A percentile compares a stretch with the other conserved stretches of the same genome.
These are phyloP conservation scores for Operophtera brumata DNA, from an alignment of 2,888 invertebrate genomes.

Conservation along the genomic window DNA sequence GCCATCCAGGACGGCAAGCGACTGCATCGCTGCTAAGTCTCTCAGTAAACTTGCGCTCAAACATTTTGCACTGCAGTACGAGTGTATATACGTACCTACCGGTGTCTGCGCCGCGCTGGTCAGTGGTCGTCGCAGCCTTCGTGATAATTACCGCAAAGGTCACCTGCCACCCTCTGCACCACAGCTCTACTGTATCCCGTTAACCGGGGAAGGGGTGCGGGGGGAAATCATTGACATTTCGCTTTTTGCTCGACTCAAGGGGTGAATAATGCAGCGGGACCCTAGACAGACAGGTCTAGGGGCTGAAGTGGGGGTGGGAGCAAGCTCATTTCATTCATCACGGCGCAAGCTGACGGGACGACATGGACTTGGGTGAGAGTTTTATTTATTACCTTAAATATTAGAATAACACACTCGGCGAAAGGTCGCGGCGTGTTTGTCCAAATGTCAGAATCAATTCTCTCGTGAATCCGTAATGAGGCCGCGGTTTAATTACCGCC, in stretches of 20 bases:
- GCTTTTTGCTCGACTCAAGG: conserved; percentile 48
- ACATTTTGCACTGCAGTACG: too few species aligned
- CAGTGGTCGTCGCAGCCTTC: conserved; percentile 2
- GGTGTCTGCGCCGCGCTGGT: not conserved
- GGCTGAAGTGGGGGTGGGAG: conserved; percentile 15
- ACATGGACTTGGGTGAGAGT: conserved; percentile 60
- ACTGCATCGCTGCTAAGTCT: too few species aligned
- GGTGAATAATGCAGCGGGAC: conserved; percentile 49
- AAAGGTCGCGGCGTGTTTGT: conserved; percentile 21
- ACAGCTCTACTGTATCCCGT: conserved; percentile 39
- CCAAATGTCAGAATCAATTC: conserved; percentile 17
- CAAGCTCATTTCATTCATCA: conserved; percentile 8
- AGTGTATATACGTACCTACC: too few species aligned
- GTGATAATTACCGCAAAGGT: conserved; percentile 36
- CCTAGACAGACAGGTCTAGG: conserved; percentile 47
- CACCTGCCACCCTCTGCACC: conserved; percentile 32
- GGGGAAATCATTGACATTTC: conserved; percentile 59
- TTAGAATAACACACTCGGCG: not conserved
- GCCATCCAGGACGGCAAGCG: too few species aligned
- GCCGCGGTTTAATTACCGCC: conserved; percentile 4
- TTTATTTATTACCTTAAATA: conserved; percentile 6
- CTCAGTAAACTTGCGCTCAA: too few species aligned
- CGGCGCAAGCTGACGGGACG: conserved; percentile 10
- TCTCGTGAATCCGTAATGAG: conserved; percentile 16
- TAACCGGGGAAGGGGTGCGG: conserved; percentile 33